Evolutionary conservation across 1,140 invertebrate genomes (phyloP).

Genomic region (Heterodera schachtii): DNA sequence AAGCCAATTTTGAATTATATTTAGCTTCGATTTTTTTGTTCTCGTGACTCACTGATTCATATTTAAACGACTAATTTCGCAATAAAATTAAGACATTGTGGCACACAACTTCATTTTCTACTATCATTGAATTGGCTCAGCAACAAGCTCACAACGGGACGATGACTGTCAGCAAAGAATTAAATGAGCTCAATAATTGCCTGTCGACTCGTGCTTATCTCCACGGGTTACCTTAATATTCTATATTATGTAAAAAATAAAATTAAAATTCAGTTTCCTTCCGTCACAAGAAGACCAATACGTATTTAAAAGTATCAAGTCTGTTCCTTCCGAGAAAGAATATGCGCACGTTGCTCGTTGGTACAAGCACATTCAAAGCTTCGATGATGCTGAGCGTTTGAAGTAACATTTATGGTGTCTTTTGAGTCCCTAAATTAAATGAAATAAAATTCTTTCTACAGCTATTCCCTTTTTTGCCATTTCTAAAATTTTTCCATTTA

Average conservation of each 20-base stretch:
- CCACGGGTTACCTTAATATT: constrained; percentile 4
- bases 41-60: too few species aligned
- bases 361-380: constrained; percentile 83
- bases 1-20: too few species aligned
- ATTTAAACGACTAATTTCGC: too few species aligned
- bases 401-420: constrained; percentile 25
- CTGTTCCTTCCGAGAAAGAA: constrained; percentile 21
- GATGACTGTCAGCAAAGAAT: not conserved
- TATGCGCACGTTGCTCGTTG: constrained; percentile 80
- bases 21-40: too few species aligned
- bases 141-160: not conserved
- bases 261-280: constrained; percentile 24
- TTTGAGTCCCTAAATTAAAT: too few species aligned
- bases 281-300: constrained; percentile 35
- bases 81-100: too few species aligned
- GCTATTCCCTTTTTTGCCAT: too few species aligned
- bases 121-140: not conserved
- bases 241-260: not conserved
- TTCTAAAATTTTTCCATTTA: too few species aligned
- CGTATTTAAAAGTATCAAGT: constrained; percentile 25
- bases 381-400: constrained; percentile 68
- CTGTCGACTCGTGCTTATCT: constrained; percentile 25
- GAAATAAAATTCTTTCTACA: too few species aligned
- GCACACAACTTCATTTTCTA: not conserved
- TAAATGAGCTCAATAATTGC: constrained; percentile 11